Percentiles rank a stretch among this genome's conserved stretches.
Evolutionary conservation across 2,113 vertebrate species (phyloP).

Genomic region (Colossoma macropomum): DNA sequence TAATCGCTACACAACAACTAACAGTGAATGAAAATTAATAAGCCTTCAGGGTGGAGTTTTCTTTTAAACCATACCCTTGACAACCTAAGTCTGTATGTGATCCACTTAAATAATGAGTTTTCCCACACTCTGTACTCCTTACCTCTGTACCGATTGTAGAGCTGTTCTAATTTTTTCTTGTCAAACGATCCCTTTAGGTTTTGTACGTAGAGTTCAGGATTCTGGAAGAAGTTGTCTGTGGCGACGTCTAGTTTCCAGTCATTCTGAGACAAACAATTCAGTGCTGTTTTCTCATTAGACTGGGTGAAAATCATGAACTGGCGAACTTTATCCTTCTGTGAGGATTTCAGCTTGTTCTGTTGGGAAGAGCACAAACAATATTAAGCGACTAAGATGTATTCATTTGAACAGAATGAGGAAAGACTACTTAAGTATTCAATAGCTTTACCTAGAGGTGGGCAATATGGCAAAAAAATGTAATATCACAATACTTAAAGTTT

Average conservation of each 20-base stretch:
- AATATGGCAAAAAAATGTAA: too few relatives aligned
- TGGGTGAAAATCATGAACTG: constrained; percentile 99
- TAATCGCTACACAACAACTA: too few relatives aligned
- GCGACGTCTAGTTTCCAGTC: constrained; percentile 99
- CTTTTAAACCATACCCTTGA: too few relatives aligned
- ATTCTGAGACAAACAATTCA: constrained; percentile 96
- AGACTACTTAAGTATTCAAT: background rate
- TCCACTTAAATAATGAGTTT: background rate
- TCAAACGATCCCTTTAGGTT: constrained; percentile 91
- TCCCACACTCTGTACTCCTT: constrained; percentile 51
- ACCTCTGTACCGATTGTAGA: constrained; percentile 98
- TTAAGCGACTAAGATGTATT: background rate
- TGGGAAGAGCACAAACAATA: constrained; percentile 18
- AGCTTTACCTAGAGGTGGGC: too few relatives aligned
- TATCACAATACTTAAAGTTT: too few relatives aligned
- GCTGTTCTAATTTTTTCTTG: constrained; percentile 94
- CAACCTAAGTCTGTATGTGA: background rate
- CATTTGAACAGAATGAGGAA: background rate
- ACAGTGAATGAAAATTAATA: too few relatives aligned
- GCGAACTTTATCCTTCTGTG: constrained; percentile 99
- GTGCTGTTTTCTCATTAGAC: constrained; percentile 96
- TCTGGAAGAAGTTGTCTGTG: constrained; percentile 99
- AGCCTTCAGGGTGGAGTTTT: too few relatives aligned
- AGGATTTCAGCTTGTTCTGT: constrained; percentile 99
- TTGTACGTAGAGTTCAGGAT: constrained; percentile 94